phyloP scores from a whole-genome alignment of 2,888 invertebrate species.

The Gnatocerus cornutus region DNA sequence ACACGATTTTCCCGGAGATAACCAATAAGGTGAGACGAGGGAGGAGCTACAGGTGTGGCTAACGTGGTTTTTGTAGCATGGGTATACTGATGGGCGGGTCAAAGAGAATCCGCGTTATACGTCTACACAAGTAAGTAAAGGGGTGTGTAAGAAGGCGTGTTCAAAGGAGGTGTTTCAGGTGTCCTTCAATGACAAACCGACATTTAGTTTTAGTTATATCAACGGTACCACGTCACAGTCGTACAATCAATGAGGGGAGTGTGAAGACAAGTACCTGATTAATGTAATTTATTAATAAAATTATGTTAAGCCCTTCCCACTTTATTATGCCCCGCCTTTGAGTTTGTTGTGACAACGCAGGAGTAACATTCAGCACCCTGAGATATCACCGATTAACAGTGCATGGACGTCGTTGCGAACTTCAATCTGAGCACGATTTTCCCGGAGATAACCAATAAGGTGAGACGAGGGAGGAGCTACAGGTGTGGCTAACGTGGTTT shows the following conservation, averaged over 20 bases:
- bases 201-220: conserved; percentile 55
- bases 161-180: conserved; percentile 51
- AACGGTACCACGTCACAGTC: conserved; percentile 42
- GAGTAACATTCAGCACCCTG: conserved; percentile 63
- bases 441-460: conserved; percentile 86
- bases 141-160: conserved; percentile 4
- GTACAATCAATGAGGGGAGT: conserved; percentile 37
- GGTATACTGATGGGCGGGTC: conserved; percentile 38
- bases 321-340: too few species aligned
- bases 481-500: background rate
- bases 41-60: background rate
- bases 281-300: conserved; percentile 15
- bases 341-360: too few species aligned
- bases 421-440: conserved; percentile 89
- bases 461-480: conserved; percentile 47
- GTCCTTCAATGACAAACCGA: conserved; percentile 55
- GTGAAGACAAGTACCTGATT: conserved; percentile 36
- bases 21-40: conserved; percentile 74
- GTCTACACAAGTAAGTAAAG: conserved; percentile 52
- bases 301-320: too few species aligned
- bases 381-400: conserved; percentile 64
- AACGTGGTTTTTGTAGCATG: conserved; percentile 48
- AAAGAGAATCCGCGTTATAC: conserved; percentile 46
- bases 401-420: conserved; percentile 77
- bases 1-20: conserved; percentile 89